Evolutionary conservation across 2,888 invertebrate species (phyloP).

Genomic region (Leucoptera coffeella): DNA sequence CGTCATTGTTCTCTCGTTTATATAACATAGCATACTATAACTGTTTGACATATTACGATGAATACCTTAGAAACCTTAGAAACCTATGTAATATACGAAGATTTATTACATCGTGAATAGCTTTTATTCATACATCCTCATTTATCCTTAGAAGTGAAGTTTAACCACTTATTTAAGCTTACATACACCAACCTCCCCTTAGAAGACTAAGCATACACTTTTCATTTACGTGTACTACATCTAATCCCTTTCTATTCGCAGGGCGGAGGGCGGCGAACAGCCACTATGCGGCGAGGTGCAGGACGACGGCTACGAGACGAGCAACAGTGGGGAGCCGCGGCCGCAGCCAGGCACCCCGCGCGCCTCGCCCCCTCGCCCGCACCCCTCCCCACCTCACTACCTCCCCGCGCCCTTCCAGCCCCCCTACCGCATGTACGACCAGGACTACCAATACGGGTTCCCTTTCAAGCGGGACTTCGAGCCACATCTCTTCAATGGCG

Average conservation of each 20-base stretch:
- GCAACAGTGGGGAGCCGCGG: constrained; percentile 58
- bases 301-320: constrained; percentile 88
- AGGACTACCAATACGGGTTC: constrained; percentile 24
- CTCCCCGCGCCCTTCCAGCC: constrained; percentile 3
- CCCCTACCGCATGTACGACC: constrained; percentile 18
- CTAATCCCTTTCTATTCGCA: constrained; percentile 10
- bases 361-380: constrained; percentile 10
- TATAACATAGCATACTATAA: no score
- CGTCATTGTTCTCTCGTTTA: no score
- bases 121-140: background rate
- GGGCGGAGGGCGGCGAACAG: constrained; percentile 47
- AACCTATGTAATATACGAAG: background rate
- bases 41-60: no score
- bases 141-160: background rate
- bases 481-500: constrained; percentile 26
- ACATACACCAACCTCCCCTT: background rate
- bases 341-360: constrained; percentile 16
- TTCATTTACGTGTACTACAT: background rate
- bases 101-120: background rate
- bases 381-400: constrained; percentile 7
- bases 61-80: no score
- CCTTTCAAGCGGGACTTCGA: constrained; percentile 38
- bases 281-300: constrained; percentile 61
- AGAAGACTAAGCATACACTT: background rate
- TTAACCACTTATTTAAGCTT: background rate